Base-by-base conservation (phyloP, 2,888 invertebrate species). In the Chaetogeoica ovagalla region DNA sequence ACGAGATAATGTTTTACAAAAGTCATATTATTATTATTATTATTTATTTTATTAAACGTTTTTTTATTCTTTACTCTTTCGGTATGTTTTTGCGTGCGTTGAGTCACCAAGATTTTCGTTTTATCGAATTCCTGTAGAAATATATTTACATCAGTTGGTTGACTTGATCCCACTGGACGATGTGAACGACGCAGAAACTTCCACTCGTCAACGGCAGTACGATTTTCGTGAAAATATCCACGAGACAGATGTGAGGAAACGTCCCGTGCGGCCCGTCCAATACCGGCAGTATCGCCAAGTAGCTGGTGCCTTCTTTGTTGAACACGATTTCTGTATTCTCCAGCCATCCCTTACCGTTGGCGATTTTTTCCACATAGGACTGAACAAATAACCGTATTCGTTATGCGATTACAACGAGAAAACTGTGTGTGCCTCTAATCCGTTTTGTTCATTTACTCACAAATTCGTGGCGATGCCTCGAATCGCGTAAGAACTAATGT, bases 161-260 rank as follows among this genome's bases (percentile, higher is more conserved):
- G 81, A 88, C 87, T 84, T 93, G 92, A 85, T 94, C 93, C 93
- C 93, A 94, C 0, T 91, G 92, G 11, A 93, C 86, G 39, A 94
- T 89, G 85, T 90, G 89, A 0, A 91, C 92, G 74, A 94, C 89
- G 85, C 93, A 93, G 83, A 91, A 93, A 72, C 90, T 89, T 0
- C 94, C 94, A 85, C 92, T 91, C 0, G 94, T 94, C 60, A 94
- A 86, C 7, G 88, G 88, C 7, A 87, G 85, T 21, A 88, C 86
- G 83, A 86, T 85, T 75, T 86, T 85, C 55, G 87, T 86, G 81
- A 85, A 84, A 57, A 83, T 82, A 66, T 84, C 83, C 59, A 85
- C 82, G 39, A 83, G 82, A 70, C 84, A 85, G 21, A 83, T 85
- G 82, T 88, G 88, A 11, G 84, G 85, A 83, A 89, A 90, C 17